phyloP scores from a whole-genome alignment of 2,888 invertebrate species.

The Eristalinus sepulchralis region DNA sequence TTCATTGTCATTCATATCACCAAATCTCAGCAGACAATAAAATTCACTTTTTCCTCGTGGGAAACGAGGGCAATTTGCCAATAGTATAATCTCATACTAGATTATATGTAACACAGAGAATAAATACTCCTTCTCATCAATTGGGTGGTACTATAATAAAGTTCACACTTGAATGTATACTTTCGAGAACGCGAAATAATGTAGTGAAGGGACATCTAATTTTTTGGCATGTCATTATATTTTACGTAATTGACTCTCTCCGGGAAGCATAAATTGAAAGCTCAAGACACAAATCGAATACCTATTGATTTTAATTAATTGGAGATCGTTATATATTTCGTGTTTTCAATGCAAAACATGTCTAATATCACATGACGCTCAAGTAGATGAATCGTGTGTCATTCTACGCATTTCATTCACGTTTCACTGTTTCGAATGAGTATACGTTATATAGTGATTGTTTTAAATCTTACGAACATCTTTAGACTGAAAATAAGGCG shows the following conservation, averaged over 20 bases:
- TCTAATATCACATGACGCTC: background rate
- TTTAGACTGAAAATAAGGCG: background rate
- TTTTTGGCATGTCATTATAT: background rate
- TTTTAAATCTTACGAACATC: background rate
- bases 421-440: background rate
- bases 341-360: background rate
- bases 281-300: background rate
- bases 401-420: background rate
- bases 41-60: too few species aligned
- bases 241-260: background rate
- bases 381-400: background rate
- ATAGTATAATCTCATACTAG: background rate
- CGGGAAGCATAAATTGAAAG: too few species aligned
- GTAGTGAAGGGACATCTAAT: background rate
- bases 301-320: background rate
- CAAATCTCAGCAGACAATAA: background rate
- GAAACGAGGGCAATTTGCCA: background rate
- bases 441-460: background rate
- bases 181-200: background rate
- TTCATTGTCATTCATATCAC: background rate
- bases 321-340: background rate
- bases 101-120: background rate
- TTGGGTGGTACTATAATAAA: background rate
- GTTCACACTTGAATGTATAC: background rate
- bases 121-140: background rate